Conservation (phyloP, 2,113 vertebrate species). For the Rhineura floridana region DNA sequence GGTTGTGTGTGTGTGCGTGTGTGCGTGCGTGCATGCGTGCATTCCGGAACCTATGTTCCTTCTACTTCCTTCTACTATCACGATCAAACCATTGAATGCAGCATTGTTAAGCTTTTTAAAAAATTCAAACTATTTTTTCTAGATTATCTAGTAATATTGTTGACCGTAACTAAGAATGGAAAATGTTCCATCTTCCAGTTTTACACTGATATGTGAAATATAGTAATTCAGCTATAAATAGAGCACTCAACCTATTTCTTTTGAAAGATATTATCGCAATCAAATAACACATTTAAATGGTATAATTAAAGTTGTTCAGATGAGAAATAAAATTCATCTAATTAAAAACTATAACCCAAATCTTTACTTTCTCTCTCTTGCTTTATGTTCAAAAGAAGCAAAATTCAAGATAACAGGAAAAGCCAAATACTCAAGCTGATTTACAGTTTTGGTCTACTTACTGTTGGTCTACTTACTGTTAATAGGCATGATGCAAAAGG, state of each 20-base stretch:
- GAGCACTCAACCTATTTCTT: background rate
- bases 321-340: conserved; percentile 29
- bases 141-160: background rate
- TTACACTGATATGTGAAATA: background rate
- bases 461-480: background rate
- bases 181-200: background rate
- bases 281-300: background rate
- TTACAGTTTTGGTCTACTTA: background rate
- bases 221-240: background rate
- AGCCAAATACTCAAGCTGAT: background rate
- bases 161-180: background rate
- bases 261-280: conserved; percentile 13
- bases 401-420: conserved; percentile 35
- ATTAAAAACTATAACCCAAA: conserved; percentile 45
- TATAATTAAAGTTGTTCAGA: conserved; percentile 21
- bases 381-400: background rate
- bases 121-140: background rate
- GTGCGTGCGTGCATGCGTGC: no score
- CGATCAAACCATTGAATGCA: background rate
- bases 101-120: background rate
- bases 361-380: background rate
- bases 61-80: no score
- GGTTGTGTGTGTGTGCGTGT: no score
- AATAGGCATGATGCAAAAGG: background rate
- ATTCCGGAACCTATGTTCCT: no score